Evolutionary conservation across 2,888 invertebrate species (phyloP), one percentile per base, ranked within the genome.

Genomic region (Neoscelio sp.): DNA sequence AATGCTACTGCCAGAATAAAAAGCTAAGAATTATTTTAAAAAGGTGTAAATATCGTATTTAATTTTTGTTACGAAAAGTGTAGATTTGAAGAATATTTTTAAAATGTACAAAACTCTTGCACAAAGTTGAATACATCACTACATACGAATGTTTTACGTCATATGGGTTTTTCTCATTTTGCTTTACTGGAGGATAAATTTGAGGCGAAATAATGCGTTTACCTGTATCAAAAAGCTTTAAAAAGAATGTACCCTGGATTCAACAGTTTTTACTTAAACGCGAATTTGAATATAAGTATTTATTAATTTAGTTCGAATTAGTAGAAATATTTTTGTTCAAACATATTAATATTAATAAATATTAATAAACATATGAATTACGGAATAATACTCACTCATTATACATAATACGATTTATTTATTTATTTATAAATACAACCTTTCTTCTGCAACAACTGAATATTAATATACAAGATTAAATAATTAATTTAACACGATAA

Each of bases 211-310:
- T 73, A 64, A 76, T 68, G 54, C 48, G 48, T 40, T 42, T 33
- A 65, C 67, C 77, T 71, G 65, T 54, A 64, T 71, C 58, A 70
- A 77, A 77, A 70, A 77, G 64, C 60, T 33, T 58, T 42, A 67
- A 76, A 64, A 70, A 70, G 70, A 56, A 64, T 58, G 40, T 64
- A 46, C 40, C 42, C 30, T 48, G 58, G 26, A 77, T 64, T 58
- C 60, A 42, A 52, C 50, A 35, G 26, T 58, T 77, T 77, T 65
- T 65, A 56, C 10, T 50, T 60, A 65, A 58, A 71, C 26, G 38
- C 28, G 15, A 64, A 58, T 77, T 70, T 76, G 23, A 64, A 64
- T 70, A 70, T 44, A 75, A 42, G 38, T 60, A 58, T n/a, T n/a
- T n/a, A n/a, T n/a, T n/a, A n/a, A n/a, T n/a, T n/a, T n/a, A n/a